Percentiles rank a stretch among this genome's conserved stretches.
These are phyloP conservation scores for Cheilosia pagana DNA, from an alignment of 2,888 invertebrate genomes.

Conservation along the genomic window DNA sequence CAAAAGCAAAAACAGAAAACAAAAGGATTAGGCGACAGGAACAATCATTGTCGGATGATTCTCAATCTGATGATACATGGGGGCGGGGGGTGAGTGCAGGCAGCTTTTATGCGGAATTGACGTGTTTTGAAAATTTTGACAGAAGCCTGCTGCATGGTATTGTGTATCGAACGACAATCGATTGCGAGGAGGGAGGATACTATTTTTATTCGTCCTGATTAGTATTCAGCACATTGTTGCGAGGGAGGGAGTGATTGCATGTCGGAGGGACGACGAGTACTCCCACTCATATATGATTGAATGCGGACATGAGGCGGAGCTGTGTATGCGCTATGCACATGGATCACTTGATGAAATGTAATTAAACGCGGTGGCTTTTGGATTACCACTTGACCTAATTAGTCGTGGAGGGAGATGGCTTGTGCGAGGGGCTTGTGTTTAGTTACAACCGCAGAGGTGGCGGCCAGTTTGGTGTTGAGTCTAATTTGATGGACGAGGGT, in stretches of 20 bases:
- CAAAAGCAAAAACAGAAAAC: slow-evolving; percentile 8
- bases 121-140: slow-evolving; percentile 44
- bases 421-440: neutral
- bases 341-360: slow-evolving; percentile 38
- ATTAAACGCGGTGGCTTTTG: slow-evolving; percentile 48
- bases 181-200: neutral
- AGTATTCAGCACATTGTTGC: slow-evolving; percentile 15
- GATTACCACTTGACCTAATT: slow-evolving; percentile 73
- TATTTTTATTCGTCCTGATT: slow-evolving; percentile 21
- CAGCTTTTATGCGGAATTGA: slow-evolving; percentile 20
- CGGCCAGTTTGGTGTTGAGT: neutral
- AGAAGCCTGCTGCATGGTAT: neutral
- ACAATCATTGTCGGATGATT: slow-evolving; percentile 13
- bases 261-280: slow-evolving; percentile 18
- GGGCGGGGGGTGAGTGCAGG: neutral
- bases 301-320: slow-evolving; percentile 19
- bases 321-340: slow-evolving; percentile 16
- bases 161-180: slow-evolving; percentile 52
- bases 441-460: neutral
- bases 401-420: neutral
- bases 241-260: slow-evolving; percentile 42
- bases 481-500: no score
- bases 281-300: slow-evolving; percentile 3
- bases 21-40: slow-evolving; percentile 47
- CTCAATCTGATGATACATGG: slow-evolving; percentile 2